These are phyloP conservation scores for Spea bombifrons DNA, from an alignment of 2,113 vertebrate genomes.

Conservation along the genomic window DNA sequence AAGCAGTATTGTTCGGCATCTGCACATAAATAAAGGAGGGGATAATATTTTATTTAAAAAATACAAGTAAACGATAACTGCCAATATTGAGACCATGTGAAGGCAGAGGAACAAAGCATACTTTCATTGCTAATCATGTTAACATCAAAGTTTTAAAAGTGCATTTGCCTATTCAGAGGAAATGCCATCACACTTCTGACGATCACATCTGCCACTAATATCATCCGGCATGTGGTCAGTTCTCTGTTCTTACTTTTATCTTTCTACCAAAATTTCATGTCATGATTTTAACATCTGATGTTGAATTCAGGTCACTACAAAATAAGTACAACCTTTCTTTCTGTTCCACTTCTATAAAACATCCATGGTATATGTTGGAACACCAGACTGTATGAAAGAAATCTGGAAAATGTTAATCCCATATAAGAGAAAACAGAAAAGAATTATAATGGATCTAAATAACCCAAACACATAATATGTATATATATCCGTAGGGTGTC, in stretches of 20 bases:
- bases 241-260: constrained; percentile 67
- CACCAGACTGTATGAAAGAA: constrained; percentile 39
- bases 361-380: constrained; percentile 53
- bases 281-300: constrained; percentile 66
- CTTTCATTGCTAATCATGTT: constrained; percentile 80
- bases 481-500: not conserved
- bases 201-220: constrained; percentile 89
- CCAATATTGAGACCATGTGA: constrained; percentile 80
- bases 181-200: constrained; percentile 79
- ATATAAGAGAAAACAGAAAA: constrained; percentile 21
- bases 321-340: constrained; percentile 54
- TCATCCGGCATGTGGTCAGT: constrained; percentile 79
- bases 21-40: constrained; percentile 56
- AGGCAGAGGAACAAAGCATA: constrained; percentile 82
- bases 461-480: constrained; percentile 27
- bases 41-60: constrained; percentile 62
- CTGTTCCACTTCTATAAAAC: constrained; percentile 51
- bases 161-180: constrained; percentile 77
- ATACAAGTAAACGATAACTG: constrained; percentile 68
- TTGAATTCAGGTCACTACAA: constrained; percentile 62
- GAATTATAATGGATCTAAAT: constrained; percentile 22
- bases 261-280: constrained; percentile 61
- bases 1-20: constrained; percentile 52
- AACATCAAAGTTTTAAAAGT: constrained; percentile 80
- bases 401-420: constrained; percentile 18